A percentile compares a stretch with the other conserved stretches of the same genome.
phyloP scores from a whole-genome alignment of 1,140 invertebrate genomes.

The Bilobella aurantiaca region DNA sequence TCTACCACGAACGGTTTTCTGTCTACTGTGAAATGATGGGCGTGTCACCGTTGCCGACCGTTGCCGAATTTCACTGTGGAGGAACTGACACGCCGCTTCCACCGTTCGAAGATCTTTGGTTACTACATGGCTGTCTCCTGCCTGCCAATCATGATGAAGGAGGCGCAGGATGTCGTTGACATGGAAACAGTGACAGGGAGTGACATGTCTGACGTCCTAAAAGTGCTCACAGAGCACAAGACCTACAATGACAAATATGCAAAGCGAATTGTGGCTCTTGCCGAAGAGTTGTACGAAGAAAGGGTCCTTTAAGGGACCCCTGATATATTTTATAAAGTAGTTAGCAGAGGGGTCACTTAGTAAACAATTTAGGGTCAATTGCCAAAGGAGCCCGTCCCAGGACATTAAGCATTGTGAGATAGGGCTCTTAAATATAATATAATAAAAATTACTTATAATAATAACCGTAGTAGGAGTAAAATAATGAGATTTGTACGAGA shows the following conservation, averaged over 20 bases:
- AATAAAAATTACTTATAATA: too few species aligned
- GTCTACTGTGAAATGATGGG: conserved; percentile 16
- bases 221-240: background rate
- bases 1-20: conserved; percentile 46
- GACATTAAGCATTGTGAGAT: too few species aligned
- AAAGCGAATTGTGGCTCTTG: background rate
- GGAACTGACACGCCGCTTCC: conserved; percentile 13
- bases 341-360: too few species aligned
- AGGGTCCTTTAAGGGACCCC: background rate
- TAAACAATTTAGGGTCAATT: too few species aligned
- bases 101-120: conserved; percentile 13
- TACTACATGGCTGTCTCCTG: background rate
- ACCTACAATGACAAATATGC: background rate
- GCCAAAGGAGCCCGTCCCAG: too few species aligned
- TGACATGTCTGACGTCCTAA: background rate
- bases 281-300: background rate
- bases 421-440: too few species aligned
- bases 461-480: too few species aligned
- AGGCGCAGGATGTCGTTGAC: background rate
- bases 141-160: background rate
- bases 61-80: background rate
- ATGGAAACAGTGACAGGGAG: background rate
- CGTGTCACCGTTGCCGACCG: background rate
- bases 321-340: too few species aligned
- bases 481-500: too few species aligned